These are phyloP conservation scores for Dunckerocampus dactyliophorus DNA, from an alignment of 2,113 vertebrate genomes.

Conservation along the genomic window DNA sequence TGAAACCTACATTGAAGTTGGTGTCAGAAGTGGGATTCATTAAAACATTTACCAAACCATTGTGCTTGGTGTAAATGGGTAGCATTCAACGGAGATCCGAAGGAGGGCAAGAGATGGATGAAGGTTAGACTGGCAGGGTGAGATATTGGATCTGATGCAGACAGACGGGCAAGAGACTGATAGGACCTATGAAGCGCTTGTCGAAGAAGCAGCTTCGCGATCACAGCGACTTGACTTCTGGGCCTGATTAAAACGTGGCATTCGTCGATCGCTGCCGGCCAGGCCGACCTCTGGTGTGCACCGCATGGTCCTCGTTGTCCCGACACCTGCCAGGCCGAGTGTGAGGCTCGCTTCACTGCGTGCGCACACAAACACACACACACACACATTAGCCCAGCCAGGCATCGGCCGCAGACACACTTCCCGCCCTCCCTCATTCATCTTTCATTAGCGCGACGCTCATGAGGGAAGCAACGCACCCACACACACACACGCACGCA, in stretches of 20 bases:
- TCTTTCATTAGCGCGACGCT: slow-evolving; percentile 70
- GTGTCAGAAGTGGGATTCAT: not conserved
- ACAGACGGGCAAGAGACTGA: not conserved
- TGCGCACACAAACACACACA: slow-evolving; percentile 20
- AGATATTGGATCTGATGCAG: not conserved
- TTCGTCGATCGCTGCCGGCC: slow-evolving; percentile 44
- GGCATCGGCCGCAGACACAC: slow-evolving; percentile 64
- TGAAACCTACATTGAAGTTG: not conserved
- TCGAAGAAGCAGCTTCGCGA: not conserved
- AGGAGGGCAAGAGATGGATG: not conserved
- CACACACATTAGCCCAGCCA: slow-evolving; percentile 42
- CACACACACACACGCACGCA: slow-evolving; percentile 1
- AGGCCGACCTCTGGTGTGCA: slow-evolving; percentile 40
- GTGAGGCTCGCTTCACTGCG: slow-evolving; percentile 34
- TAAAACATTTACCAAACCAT: not conserved
- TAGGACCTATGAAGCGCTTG: not conserved
- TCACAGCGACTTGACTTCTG: not conserved
- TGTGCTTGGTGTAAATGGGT: not conserved
- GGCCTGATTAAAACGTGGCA: not conserved
- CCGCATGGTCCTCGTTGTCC: slow-evolving; percentile 46
- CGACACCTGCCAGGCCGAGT: slow-evolving; percentile 39
- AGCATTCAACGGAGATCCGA: not conserved
- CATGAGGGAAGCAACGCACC: slow-evolving; percentile 56
- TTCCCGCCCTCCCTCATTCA: slow-evolving; percentile 71
- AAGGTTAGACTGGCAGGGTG: not conserved